Base-by-base conservation (phyloP, 1,140 invertebrate genomes). In the Pseudomyrmex pallidus region DNA sequence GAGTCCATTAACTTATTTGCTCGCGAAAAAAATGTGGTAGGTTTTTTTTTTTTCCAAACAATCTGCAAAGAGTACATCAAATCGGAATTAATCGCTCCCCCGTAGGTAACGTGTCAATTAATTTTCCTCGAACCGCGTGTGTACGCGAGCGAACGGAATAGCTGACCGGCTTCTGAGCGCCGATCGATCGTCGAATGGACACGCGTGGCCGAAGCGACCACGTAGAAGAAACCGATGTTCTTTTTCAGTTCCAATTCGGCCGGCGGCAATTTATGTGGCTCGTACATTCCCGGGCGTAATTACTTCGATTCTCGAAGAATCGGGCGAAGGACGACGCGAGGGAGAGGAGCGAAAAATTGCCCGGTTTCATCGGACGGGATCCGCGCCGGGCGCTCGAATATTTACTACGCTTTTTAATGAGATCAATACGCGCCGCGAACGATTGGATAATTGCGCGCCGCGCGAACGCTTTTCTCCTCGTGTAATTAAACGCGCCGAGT, bases 271-370 rank as follows among this genome's bases (percentile, higher is more conserved):
- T 87, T 88, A 88, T 87, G 86, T 67, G 86, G 77, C 56, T 72
- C 76, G 72, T 87, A 87, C 72, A 74, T 85, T 87, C 50, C 57
- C 73, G 10, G 25, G 44, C 44, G 89, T 84, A 85, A 88, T 88
- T 87, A 82, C 76, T 52, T 77, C 70, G 83, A 77, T 73, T 63
- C 52, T 80, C 66, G 78, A 56, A 20, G 54, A 83, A 82, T 62
- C 46, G 61, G 9, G 35, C 48, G 72, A 13, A 15, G 73, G 67
- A 83, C 74, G 73, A 63, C 52, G 46, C 67, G 13, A 20, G 9
- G 22, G 4, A 13, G 13, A 20, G 12, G 17, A 2, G 15, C 22
- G 64, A 66, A 76, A 64, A 77, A 74, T 72, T 64, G 48, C 52
- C 48, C 78, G 62, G 70, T 70, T 74, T 52, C 17, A 56, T 73